Conservation (phyloP, 2,113 vertebrate genomes). For the Scomber colias region DNA sequence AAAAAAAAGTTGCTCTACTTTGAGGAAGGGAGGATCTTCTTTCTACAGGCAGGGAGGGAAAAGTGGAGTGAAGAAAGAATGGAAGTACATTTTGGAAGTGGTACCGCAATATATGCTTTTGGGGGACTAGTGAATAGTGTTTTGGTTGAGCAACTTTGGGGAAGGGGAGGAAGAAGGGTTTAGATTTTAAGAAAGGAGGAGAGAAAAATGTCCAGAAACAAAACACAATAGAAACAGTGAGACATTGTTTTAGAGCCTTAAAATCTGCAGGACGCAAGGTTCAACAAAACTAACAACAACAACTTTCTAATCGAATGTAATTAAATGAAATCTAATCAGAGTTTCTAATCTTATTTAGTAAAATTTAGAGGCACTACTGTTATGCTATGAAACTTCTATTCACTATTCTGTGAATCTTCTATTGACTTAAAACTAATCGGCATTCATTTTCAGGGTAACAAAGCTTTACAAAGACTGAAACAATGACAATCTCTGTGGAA, state of each 20-base stretch:
- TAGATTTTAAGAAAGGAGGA: neutral
- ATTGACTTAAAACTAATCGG: no score
- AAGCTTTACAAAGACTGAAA: no score
- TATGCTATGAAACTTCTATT: no score
- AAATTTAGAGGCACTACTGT: no score
- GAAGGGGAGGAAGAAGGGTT: neutral
- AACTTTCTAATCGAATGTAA: no score
- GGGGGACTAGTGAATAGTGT: neutral
- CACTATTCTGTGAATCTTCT: no score
- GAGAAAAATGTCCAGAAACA: no score
- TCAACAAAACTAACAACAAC: neutral
- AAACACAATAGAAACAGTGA: neutral
- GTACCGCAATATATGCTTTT: conserved; percentile 1
- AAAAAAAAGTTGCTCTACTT: conserved; percentile 46
- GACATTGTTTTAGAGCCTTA: neutral
- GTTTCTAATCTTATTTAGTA: no score
- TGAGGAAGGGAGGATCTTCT: conserved; percentile 40
- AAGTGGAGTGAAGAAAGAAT: neutral
- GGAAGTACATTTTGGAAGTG: conserved; percentile 1
- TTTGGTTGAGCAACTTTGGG: neutral
- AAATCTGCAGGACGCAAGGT: neutral
- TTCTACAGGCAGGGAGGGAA: conserved; percentile 5
- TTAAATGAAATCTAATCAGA: no score
- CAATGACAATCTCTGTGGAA: no score
- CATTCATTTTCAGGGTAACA: no score